Base-by-base conservation (phyloP, 1,140 invertebrate species). In the Brachionus paranguensis region DNA sequence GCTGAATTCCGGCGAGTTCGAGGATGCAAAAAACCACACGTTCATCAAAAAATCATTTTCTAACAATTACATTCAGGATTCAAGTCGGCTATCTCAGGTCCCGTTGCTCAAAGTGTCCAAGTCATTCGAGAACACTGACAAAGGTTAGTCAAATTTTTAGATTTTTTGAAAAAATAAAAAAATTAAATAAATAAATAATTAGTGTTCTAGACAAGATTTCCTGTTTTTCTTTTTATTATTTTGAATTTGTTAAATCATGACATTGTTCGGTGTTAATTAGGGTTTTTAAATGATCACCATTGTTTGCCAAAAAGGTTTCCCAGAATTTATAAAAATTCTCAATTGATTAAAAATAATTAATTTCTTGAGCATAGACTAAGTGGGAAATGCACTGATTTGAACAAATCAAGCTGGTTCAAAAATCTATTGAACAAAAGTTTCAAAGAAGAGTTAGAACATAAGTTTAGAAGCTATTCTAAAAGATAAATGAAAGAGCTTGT, bases 31-130 rank as follows among this genome's bases (percentile, higher is more conserved):
- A 72, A 72, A 43, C 43, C n/a, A 17, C 37, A 72, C 33, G 11
- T 72, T 72, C 41, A 72, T 72, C 17, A 72, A 72, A 45, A 72
- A 72, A 10, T 72, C 68, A 20, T 43, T 43, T 72, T 72, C 68
- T 10, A 72, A 41, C 17, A 72, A 72, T 20, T 41, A 72, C n/a
- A 41, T 72, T 43, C 33, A 43, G 11, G 68, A 72, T 24, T 41
- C 68, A 17, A 72, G 41, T 41, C 68, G 68, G 2, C 41, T 20
- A 1, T 72, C 68, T 8, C 29, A 72, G 43, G 37, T 72, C n/a
- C 68, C 68, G 29, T 72, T 72, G 37, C 37, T 72, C 33, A 72
- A 72, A 72, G 68, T 17, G 12, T 72, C 68, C 17, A 72, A 43
- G 43, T 72, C 68, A 17, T 72, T 72, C 17, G 68, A 72, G n/a